Conservation (phyloP, 2,113 vertebrate genomes). For the Trichechus manatus region DNA sequence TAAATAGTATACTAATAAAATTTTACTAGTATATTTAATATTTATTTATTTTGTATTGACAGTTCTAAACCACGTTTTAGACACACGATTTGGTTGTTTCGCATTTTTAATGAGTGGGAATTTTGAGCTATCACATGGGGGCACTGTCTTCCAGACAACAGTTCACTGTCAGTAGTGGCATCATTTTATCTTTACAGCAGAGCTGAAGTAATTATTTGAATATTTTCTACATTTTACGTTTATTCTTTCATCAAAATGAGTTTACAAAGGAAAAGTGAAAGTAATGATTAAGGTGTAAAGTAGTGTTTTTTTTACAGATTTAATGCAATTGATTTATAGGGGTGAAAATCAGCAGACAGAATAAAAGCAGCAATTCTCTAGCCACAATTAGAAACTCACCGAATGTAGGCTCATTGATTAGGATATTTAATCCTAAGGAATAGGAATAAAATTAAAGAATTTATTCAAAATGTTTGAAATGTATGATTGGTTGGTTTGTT, state of each 20-base stretch:
- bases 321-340: background rate
- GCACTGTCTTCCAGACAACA: slow-evolving; percentile 62
- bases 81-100: background rate
- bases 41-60: background rate
- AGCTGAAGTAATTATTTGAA: background rate
- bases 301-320: background rate
- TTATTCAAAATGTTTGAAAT: slow-evolving; percentile 34
- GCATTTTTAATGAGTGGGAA: background rate
- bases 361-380: background rate
- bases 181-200: slow-evolving; percentile 1
- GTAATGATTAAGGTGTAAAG: background rate
- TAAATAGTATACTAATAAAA: background rate
- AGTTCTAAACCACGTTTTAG: background rate
- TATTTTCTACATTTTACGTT: background rate
- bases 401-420: background rate
- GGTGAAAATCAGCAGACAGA: background rate
- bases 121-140: slow-evolving; percentile 61
- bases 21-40: background rate
- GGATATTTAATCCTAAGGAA: background rate
- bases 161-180: background rate
- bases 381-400: background rate
- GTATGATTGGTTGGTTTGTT: background rate
- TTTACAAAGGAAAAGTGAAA: background rate
- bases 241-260: background rate
- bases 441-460: background rate